Evolutionary conservation across 1,140 invertebrate species (phyloP), one percentile per base, ranked within the genome.

Genomic region (Oryctes rhinoceros): DNA sequence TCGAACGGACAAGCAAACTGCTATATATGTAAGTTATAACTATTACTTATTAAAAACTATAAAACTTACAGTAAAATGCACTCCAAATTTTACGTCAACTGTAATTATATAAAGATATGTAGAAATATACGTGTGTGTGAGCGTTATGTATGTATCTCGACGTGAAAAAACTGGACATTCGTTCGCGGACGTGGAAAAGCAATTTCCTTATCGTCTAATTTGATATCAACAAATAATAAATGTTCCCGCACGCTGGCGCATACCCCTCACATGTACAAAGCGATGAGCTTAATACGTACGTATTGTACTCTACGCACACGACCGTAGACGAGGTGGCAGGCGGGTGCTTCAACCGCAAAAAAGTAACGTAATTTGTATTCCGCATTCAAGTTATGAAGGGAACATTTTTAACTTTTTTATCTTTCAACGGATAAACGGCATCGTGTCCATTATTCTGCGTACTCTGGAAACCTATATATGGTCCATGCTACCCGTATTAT

Each of bases 341-440:
- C 49, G 49, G 9, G 49, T 13, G 49, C n/a, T 53, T 53, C 13
- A n/a, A 53, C 49, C 49, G 49, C 49, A 53, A 53, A 53, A 53
- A 53, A 53, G 49, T 53, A 53, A 53, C n/a, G 49, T 13, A 53
- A 53, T 53, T 53, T 53, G 49, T 53, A 53, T 53, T 53, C 13
- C 49, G 13, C 49, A 53, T 53, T 53, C 49, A 53, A 13, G 49
- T 53, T 53, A 53, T 53, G 49, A 53, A 53, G 49, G 49, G 49
- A 53, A n/a, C 49, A 53, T 53, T 53, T 53, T 53, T 53, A 53
- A 53, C 49, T 53, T 53, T 53, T 53, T 53, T 53, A 53, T 53
- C 49, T 53, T 53, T 53, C 49, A 13, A 53, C 49, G 49, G 49
- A 53, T 53, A 53, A 53, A 53, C n/a, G 49, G 49, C 49, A 53